Conservation (phyloP, 2,113 vertebrate genomes). For the Elephas maximus region DNA sequence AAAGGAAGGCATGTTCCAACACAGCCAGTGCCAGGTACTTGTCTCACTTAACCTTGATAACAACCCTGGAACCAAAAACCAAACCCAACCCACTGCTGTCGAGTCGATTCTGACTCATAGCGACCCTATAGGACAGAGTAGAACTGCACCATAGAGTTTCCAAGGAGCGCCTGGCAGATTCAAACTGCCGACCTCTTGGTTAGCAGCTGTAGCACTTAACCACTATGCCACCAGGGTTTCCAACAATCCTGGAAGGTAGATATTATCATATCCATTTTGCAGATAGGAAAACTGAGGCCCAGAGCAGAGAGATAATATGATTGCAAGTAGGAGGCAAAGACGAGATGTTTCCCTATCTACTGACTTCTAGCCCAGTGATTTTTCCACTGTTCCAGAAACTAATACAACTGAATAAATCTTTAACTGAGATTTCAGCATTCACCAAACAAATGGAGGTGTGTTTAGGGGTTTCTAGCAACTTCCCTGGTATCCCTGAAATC, state of each 20-base stretch:
- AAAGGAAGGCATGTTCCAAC: neutral
- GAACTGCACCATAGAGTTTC: no score
- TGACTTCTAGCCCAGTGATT: neutral
- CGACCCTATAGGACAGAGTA: no score
- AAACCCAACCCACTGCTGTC: no score
- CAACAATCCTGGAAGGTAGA: neutral
- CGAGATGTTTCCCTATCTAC: neutral
- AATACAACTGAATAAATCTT: neutral
- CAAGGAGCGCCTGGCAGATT: no score
- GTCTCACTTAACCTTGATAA: neutral
- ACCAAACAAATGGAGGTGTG: neutral
- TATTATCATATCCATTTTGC: no score
- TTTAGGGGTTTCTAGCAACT: neutral
- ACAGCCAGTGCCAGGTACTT: neutral
- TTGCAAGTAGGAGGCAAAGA: neutral
- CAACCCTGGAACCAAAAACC: neutral
- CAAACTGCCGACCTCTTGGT: no score
- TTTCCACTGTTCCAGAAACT: neutral
- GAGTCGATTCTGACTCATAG: no score
- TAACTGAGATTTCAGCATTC: neutral
- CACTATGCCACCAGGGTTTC: no score
- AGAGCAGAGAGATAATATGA: neutral
- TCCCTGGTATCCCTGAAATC: conserved; percentile 21
- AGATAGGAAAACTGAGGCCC: no score
- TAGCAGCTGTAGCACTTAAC: no score